Evolutionary conservation across 2,888 invertebrate species (phyloP), one percentile per base, ranked within the genome.

Genomic region (Amorpha juglandis): DNA sequence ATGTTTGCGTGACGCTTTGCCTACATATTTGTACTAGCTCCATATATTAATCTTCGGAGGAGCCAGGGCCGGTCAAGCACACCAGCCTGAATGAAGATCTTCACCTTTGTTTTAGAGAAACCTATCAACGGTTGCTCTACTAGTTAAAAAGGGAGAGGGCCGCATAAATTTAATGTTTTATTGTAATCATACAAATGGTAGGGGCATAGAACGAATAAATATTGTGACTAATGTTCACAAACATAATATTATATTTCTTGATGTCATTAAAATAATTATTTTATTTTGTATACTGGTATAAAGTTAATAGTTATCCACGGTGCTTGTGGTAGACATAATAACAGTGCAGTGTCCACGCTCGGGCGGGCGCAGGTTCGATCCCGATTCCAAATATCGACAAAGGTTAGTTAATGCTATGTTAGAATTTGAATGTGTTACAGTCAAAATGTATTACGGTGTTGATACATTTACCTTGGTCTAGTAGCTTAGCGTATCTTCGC

Each of bases 301-400:
- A 78, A 82, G 80, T 77, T 83, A 85, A 84, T 83, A 82, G 81
- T 76, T 78, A 74, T 74, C 73, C 73, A 74, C 76, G 78, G 77
- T 78, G 79, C 75, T 81, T 83, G 82, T 83, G 86, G 83, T 82
- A 83, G 75, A 77, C 79, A 78, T 87, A 87, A 87, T 87, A 86
- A 87, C 79, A 84, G 87, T 81, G 76, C 70, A 77, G 77, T 63
- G 67, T 71, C 74, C 76, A 76, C 83, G 83, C 73, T 85, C 70
- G 77, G 81, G 66, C 82, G 84, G 77, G 68, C 74, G 75, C 77
- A 73, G 80, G 77, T 77, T 74, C 77, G 68, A 74, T 68, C 72
- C 73, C 72, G 71, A 71, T 38, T 58, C 19, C 7, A 12, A 58
- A 21, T 58, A 58, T 19, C 42, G 50, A 50, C 19, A 21, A 58